phyloP scores from a whole-genome alignment of 1,140 invertebrate genomes.

The Wiebesia pumilae region DNA sequence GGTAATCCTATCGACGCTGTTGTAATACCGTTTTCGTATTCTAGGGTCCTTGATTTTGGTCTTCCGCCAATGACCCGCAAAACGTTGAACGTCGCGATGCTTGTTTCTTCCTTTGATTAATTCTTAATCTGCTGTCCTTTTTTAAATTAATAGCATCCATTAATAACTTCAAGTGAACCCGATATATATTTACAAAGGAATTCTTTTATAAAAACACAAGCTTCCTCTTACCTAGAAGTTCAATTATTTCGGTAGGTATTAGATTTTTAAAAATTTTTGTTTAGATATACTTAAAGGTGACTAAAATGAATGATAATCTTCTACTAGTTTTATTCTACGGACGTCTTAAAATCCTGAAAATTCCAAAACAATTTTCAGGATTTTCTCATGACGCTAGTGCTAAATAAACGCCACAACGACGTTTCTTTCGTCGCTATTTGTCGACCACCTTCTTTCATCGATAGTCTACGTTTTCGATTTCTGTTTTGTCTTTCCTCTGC shows the following conservation, averaged over 20 bases:
- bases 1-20: too few relatives aligned
- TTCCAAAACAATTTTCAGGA: neutral
- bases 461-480: neutral
- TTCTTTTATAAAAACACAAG: neutral
- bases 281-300: neutral
- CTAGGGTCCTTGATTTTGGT: neutral
- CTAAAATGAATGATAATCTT: neutral
- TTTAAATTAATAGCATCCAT: neutral
- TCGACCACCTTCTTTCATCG: neutral
- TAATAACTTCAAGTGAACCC: neutral
- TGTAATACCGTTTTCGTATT: too few relatives aligned
- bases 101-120: neutral
- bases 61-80: neutral
- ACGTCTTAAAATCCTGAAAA: neutral
- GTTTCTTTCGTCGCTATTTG: slow-evolving; percentile 23
- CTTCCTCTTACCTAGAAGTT: neutral
- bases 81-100: too few relatives aligned
- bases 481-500: neutral
- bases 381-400: neutral
- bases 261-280: neutral
- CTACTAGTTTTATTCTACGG: neutral
- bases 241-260: neutral
- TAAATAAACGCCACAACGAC: slow-evolving; percentile 27
- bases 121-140: neutral
- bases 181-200: neutral